Conservation (phyloP, 2,113 vertebrate species). For the Choloepus hoffmanni region DNA sequence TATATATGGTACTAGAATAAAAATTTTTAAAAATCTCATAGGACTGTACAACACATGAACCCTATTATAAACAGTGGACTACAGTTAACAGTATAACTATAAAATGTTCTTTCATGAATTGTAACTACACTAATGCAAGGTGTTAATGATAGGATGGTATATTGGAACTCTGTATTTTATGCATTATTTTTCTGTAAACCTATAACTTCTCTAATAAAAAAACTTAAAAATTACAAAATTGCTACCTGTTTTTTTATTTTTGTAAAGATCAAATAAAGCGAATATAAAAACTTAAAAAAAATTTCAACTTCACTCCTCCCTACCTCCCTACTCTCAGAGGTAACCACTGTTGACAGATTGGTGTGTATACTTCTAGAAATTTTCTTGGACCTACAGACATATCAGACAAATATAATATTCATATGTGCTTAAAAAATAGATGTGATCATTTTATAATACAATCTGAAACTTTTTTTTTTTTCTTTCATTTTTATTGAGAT, state of each 20-base stretch:
- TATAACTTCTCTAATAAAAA: no score
- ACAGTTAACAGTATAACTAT: no score
- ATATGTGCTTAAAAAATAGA: constrained; percentile 24
- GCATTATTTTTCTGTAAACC: no score
- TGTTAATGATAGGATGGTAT: no score
- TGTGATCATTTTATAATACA: constrained; percentile 6
- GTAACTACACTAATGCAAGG: no score
- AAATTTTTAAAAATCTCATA: no score
- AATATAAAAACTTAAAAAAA: background rate
- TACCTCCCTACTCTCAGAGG: background rate
- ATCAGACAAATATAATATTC: background rate
- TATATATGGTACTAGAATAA: no score
- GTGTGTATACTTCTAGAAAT: background rate
- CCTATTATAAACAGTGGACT: no score
- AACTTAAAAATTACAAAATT: constrained; percentile 24
- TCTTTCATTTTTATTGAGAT: no score
- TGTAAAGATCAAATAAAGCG: background rate
- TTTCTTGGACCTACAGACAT: background rate
- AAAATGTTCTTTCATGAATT: no score
- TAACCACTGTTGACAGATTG: background rate
- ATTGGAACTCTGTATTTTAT: no score
- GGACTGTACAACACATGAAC: no score
- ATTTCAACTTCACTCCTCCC: background rate
- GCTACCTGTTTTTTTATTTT: background rate
- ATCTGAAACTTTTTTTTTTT: constrained; percentile 35